Conservation (phyloP, 2,888 invertebrate species). For the Sericinus montela region DNA sequence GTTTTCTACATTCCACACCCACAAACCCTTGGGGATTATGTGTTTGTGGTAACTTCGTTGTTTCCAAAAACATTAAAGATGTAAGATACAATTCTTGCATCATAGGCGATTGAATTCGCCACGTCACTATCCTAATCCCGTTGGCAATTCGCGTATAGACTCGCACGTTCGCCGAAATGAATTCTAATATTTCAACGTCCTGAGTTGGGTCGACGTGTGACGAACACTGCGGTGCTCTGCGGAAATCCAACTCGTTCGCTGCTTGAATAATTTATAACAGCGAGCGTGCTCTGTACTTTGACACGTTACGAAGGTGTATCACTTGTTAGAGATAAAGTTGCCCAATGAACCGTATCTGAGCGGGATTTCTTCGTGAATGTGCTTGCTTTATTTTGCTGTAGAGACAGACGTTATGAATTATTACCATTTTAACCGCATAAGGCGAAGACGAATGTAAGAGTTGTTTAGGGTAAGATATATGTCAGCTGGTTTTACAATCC, state of each 20-base stretch:
- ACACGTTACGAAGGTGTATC: constrained; percentile 1
- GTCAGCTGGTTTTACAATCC: no score
- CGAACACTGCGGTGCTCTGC: constrained; percentile 3
- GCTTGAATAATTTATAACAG: constrained; percentile 8
- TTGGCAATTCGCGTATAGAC: background rate
- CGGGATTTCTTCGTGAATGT: background rate
- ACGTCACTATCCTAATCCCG: background rate
- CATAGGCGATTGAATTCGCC: no score
- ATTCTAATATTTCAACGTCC: constrained; percentile 3
- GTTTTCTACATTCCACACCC: no score
- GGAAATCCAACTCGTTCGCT: background rate
- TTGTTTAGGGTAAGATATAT: no score
- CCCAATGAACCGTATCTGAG: background rate
- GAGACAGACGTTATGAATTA: no score
- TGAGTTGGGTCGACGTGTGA: constrained; percentile 14
- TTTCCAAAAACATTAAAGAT: no score
- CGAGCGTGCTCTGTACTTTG: background rate
- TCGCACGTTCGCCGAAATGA: background rate
- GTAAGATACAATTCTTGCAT: no score
- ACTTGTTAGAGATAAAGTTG: background rate
- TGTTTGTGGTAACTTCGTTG: no score
- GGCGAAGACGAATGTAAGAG: no score
- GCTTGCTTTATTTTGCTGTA: no score
- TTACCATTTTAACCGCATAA: no score
- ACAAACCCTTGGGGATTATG: no score